phyloP scores from a whole-genome alignment of 1,140 invertebrate genomes.

The Amyelois transitella region DNA sequence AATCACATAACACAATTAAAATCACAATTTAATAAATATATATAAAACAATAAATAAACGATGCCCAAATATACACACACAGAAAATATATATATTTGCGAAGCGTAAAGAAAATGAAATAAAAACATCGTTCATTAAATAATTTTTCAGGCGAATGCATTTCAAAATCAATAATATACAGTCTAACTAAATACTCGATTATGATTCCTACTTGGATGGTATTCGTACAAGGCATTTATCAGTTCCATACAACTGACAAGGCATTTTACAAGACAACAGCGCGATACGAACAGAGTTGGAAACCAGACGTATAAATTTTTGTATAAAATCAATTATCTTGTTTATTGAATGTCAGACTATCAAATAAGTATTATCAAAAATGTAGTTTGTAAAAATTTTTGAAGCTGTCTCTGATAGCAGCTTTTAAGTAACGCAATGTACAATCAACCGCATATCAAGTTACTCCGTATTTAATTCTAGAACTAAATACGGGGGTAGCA shows the following conservation, averaged over 20 bases:
- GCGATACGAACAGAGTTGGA: too few species aligned
- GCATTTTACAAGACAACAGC: conserved; percentile 14
- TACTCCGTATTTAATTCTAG: too few species aligned
- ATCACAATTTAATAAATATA: conserved; percentile 20
- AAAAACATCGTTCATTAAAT: conserved; percentile 4
- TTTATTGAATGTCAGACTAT: too few species aligned
- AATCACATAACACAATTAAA: conserved; percentile 54
- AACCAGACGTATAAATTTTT: too few species aligned
- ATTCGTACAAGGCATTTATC: too few species aligned
- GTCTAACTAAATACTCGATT: conserved; percentile 19
- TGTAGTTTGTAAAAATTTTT: too few species aligned
- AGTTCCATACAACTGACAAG: conserved; percentile 11
- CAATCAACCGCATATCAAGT: too few species aligned
- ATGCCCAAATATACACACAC: conserved; percentile 32
- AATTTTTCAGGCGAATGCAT: conserved; percentile 28
- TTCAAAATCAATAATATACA: conserved; percentile 24
- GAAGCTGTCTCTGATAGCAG: too few species aligned
- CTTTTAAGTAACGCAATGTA: too few species aligned
- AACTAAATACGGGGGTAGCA: too few species aligned
- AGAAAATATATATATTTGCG: conserved; percentile 25
- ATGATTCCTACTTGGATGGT: conserved; percentile 4
- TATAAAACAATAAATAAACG: conserved; percentile 4
- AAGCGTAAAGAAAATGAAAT: conserved; percentile 23
- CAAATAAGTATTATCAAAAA: too few species aligned
- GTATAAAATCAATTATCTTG: too few species aligned